phyloP scores from a whole-genome alignment of 1,140 invertebrate species.

The Meloidogyne floridensis region DNA sequence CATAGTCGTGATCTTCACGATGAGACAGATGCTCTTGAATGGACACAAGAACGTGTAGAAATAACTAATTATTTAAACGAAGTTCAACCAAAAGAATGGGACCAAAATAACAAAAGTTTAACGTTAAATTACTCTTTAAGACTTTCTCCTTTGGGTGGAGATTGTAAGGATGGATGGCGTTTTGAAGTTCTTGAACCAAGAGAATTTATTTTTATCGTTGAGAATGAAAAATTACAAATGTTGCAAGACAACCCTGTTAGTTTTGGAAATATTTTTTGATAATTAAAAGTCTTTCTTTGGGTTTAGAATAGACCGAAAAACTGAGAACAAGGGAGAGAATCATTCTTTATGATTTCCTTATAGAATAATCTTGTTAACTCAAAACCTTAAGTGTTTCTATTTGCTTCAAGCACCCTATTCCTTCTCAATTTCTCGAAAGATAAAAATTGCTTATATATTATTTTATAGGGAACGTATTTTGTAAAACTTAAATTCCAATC shows the following conservation, averaged over 20 bases:
- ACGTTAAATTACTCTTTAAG: conserved; percentile 16
- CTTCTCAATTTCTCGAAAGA: not conserved
- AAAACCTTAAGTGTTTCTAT: no score
- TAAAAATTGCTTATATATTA: not conserved
- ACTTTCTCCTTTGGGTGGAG: conserved; percentile 3
- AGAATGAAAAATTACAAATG: not conserved
- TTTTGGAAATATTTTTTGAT: not conserved
- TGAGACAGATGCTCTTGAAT: conserved; percentile 10
- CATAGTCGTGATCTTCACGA: conserved; percentile 2
- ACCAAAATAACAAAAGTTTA: conserved; percentile 8
- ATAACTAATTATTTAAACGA: conserved; percentile 2
- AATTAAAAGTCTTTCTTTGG: no score
- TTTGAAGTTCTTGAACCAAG: conserved; percentile 27
- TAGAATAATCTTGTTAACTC: no score
- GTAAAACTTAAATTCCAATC: conserved; percentile 15
- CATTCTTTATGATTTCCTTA: no score
- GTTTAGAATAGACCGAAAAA: no score
- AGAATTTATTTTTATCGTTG: not conserved
- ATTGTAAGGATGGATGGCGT: conserved; percentile 4
- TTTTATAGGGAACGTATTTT: not conserved
- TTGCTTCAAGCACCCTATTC: no score
- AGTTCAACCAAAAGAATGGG: conserved; percentile 13
- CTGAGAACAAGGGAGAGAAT: no score
- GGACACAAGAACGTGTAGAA: conserved; percentile 13
- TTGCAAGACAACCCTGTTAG: not conserved